Percentiles rank a stretch among this genome's conserved stretches.
phyloP scores from a whole-genome alignment of 2,888 invertebrate species.

The Ashinkailepas kermadecensis region DNA sequence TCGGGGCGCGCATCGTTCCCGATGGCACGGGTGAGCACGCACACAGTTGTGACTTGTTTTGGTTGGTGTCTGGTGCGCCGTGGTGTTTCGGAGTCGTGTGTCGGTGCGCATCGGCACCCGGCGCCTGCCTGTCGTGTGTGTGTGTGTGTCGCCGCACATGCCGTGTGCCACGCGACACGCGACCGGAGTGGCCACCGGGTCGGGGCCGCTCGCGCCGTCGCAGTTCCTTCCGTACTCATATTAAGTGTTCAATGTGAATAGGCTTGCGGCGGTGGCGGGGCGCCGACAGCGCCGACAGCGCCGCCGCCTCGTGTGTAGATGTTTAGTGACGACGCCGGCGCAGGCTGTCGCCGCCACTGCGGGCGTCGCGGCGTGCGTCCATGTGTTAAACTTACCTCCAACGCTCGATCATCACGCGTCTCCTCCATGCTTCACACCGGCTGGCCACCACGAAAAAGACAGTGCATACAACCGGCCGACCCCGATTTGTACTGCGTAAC shows the following conservation, averaged over 20 bases:
- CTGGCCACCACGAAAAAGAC: background rate
- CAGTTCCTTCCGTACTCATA: slow-evolving; percentile 1
- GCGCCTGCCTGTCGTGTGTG: too few relatives aligned
- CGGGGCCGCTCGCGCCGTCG: background rate
- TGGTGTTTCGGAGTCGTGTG: background rate
- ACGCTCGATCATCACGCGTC: background rate
- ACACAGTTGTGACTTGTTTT: background rate
- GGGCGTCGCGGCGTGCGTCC: background rate
- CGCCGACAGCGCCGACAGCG: background rate
- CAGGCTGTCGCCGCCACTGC: background rate
- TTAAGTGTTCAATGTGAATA: slow-evolving; percentile 7
- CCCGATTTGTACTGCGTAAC: background rate
- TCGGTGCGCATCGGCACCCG: too few relatives aligned
- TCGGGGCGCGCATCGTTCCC: too few relatives aligned
- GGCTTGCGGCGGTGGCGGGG: background rate
- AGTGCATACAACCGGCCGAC: background rate
- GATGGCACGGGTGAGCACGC: too few relatives aligned
- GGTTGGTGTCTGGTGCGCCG: background rate
- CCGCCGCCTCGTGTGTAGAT: background rate
- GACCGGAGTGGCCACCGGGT: background rate
- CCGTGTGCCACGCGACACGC: background rate
- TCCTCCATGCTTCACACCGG: background rate
- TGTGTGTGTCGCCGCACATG: background rate
- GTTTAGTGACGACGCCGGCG: background rate
- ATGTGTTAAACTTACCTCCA: slow-evolving; percentile 11